phyloP scores from a whole-genome alignment of 2,797 vertebrate species.

The Melopsittacus undulatus region DNA sequence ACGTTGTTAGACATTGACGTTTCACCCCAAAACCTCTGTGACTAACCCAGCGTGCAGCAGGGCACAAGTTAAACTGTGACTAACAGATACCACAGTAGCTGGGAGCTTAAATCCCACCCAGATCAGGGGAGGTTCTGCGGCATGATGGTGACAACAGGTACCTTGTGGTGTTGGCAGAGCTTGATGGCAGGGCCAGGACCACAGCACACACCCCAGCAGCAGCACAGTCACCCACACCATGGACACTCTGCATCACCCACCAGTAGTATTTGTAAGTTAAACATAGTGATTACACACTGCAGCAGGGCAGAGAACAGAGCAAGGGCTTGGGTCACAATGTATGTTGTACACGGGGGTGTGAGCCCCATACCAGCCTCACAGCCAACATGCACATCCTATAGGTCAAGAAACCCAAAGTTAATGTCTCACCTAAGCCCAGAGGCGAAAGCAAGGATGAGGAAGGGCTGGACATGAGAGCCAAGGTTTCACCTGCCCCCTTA shows the following conservation, averaged over 20 bases:
- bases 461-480: not conserved
- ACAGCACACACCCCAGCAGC: not conserved
- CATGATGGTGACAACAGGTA: rapidly evolving
- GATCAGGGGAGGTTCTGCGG: rapidly evolving
- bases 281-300: rapidly evolving
- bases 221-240: not conserved
- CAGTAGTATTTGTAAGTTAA: not conserved
- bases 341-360: rapidly evolving
- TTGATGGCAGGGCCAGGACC: rapidly evolving
- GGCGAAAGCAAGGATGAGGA: rapidly evolving
- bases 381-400: not conserved
- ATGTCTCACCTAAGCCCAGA: not conserved
- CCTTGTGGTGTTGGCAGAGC: not conserved
- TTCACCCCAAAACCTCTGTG: not conserved
- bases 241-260: not conserved
- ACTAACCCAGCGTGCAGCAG: not conserved
- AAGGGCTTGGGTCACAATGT: rapidly evolving
- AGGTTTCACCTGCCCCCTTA: not conserved
- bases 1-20: rapidly evolving
- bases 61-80: not conserved
- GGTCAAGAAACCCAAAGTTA: not conserved
- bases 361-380: rapidly evolving
- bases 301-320: not conserved
- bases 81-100: rapidly evolving
- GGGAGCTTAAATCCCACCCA: not conserved